These are phyloP conservation scores for Axinella damicornis DNA, from an alignment of 37 sponge, comb jelly and placozoan species.

Conservation along the genomic window DNA sequence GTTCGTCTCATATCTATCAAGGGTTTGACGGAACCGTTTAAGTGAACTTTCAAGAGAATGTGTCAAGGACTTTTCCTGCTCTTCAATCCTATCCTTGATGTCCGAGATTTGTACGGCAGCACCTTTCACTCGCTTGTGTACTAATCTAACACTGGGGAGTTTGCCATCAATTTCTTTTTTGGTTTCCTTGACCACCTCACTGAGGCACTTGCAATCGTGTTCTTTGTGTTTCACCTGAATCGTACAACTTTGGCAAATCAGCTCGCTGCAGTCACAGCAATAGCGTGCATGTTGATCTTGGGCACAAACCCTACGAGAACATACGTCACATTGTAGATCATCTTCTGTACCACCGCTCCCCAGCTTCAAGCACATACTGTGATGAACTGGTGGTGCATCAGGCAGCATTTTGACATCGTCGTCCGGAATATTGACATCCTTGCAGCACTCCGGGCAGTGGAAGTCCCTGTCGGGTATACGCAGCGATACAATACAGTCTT, in stretches of 20 bases:
- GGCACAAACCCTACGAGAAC: too few species aligned
- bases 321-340: too few species aligned
- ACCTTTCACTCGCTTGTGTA: neutral
- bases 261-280: neutral
- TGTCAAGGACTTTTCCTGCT: neutral
- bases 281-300: neutral
- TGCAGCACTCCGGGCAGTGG: neutral
- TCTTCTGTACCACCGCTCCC: too few species aligned
- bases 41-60: neutral
- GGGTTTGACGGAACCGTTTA: neutral
- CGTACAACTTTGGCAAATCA: neutral
- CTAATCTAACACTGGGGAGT: neutral
- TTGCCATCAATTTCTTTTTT: neutral
- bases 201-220: neutral
- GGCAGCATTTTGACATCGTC: neutral
- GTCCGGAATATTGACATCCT: neutral
- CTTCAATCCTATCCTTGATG: neutral
- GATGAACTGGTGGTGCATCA: conserved; percentile 8
- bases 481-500: neutral
- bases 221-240: neutral
- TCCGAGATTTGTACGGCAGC: neutral
- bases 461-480: neutral
- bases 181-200: neutral
- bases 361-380: neutral
- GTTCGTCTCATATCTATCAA: neutral